A percentile compares a stretch with the other conserved stretches of the same genome.
Conservation (phyloP, 2,113 vertebrate species). For the Lepidothrix coronata region DNA sequence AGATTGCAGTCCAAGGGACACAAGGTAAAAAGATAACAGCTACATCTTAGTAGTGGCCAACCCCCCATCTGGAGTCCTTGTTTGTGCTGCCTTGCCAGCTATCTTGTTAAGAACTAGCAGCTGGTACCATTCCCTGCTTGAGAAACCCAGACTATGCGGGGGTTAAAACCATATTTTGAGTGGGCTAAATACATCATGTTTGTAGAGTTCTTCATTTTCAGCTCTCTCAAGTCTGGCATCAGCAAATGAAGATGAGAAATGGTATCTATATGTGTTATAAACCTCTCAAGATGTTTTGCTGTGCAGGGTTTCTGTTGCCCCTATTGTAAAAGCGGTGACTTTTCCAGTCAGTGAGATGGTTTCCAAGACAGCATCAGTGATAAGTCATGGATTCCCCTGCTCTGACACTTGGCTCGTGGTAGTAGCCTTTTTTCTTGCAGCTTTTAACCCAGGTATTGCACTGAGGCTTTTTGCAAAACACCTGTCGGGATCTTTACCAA, state of each 20-base stretch:
- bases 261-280: neutral
- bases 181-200: constrained; percentile 10
- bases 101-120: neutral
- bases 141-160: constrained; percentile 25
- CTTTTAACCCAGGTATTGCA: neutral
- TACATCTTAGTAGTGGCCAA: neutral
- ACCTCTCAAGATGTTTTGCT: neutral
- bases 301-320: neutral
- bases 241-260: neutral
- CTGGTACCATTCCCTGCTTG: neutral
- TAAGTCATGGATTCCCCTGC: neutral
- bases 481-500: neutral
- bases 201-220: neutral
- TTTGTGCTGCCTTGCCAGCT: neutral
- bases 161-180: constrained; percentile 38
- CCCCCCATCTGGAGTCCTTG: neutral
- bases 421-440: neutral
- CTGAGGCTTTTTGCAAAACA: neutral
- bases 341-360: neutral
- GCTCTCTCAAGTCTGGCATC: constrained; percentile 18
- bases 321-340: neutral
- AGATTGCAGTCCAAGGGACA: neutral
- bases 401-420: neutral
- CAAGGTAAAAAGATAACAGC: neutral
- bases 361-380: neutral